phyloP scores from a whole-genome alignment of 1,140 invertebrate genomes.

The Alviniconcha marisindica region DNA sequence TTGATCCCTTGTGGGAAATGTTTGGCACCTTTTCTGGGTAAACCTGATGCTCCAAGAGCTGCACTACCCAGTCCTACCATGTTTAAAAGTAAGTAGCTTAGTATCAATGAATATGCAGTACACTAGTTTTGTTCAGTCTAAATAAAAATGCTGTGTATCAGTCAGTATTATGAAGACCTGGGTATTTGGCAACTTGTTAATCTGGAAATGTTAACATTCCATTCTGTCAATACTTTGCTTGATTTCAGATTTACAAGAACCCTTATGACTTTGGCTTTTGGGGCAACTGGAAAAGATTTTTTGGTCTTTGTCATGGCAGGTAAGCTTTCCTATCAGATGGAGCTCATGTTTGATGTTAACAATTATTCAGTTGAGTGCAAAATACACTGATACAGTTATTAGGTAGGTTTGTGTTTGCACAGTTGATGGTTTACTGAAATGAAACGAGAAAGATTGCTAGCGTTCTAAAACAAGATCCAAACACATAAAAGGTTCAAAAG shows the following conservation, averaged over 20 bases:
- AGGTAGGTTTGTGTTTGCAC: too few relatives aligned
- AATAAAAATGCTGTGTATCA: too few relatives aligned
- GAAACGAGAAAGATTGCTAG: too few relatives aligned
- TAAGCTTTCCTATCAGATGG: too few relatives aligned
- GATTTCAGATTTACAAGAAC: slow-evolving; percentile 83
- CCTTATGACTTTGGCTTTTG: slow-evolving; percentile 91
- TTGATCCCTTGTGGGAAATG: too few relatives aligned
- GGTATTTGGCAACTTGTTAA: neutral
- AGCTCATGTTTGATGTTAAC: neutral
- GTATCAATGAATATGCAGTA: neutral
- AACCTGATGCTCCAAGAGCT: too few relatives aligned
- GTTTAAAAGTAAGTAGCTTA: neutral
- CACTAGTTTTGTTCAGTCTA: neutral
- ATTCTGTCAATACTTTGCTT: slow-evolving; percentile 1
- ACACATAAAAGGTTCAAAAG: too few relatives aligned
- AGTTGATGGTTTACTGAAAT: too few relatives aligned
- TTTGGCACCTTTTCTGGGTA: too few relatives aligned
- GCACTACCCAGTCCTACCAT: neutral
- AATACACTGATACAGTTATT: too few relatives aligned
- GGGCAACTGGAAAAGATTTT: slow-evolving; percentile 93
- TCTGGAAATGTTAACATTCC: neutral
- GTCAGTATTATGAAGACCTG: neutral
- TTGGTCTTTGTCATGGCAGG: slow-evolving; percentile 86
- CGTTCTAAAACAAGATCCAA: too few relatives aligned
- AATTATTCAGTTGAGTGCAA: neutral